phyloP scores from a whole-genome alignment of 2,797 vertebrate genomes.

The Aphelocoma californica region DNA sequence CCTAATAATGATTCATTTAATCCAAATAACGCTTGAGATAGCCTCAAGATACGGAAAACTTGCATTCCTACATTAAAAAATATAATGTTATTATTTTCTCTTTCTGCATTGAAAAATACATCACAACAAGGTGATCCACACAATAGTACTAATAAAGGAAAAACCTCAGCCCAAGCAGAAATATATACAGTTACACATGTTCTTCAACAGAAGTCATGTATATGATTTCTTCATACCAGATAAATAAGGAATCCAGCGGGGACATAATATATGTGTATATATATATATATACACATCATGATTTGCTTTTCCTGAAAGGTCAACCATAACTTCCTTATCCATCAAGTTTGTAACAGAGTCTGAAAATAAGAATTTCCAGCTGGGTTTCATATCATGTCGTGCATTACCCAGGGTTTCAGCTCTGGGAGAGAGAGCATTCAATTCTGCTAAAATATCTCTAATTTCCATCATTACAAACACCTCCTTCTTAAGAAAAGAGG shows the following conservation, averaged over 20 bases:
- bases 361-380: neutral
- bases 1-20: neutral
- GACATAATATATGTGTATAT: neutral
- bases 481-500: neutral
- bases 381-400: neutral
- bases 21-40: neutral
- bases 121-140: neutral
- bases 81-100: neutral
- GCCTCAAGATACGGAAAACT: neutral
- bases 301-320: neutral
- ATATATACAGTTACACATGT: neutral
- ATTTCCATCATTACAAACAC: neutral
- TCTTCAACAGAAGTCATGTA: neutral
- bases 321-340: neutral
- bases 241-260: neutral
- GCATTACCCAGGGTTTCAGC: neutral
- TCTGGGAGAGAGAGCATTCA: neutral
- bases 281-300: no score
- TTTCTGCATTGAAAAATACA: neutral
- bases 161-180: neutral
- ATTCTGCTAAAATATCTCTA: neutral
- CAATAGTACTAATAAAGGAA: neutral
- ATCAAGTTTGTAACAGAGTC: neutral
- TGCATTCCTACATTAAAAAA: neutral
- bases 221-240: neutral